Evolutionary conservation across 2,888 invertebrate genomes (phyloP), one percentile per base, ranked within the genome.

Genomic region (Physocephala rufipes): DNA sequence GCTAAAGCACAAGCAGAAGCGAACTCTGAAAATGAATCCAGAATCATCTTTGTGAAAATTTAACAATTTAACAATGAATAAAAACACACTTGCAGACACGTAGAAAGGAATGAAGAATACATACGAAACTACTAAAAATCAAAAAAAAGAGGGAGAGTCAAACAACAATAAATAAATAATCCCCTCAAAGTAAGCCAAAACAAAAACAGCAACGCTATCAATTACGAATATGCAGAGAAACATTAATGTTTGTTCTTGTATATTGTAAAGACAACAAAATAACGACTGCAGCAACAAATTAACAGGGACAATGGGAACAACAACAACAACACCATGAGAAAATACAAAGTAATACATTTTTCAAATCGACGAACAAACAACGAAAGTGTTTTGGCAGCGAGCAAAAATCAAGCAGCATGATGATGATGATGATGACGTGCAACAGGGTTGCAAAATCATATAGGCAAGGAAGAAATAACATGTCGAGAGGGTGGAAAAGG

Each of bases 41-140:
- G 75, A 81, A 77, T 81, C 77, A 81, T 79, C 82, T 77, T 74
- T 78, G 75, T 78, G 76, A 81, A 81, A 80, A 78, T 77, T 73
- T 58, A 30, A 59, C 30, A 74, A 77, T 74, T 68, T 72, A 74
- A 66, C 70, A 58, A 58, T 55, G 58, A 70, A 58, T 28, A 21
- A n/a, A 67, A 63, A 49, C 72, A 49, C 43, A 65, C 58, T 36
- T 45, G 16, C 30, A 15, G 19, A 55, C 61, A 68, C 21, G 2
- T 28, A 19, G 1, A 36, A 19, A 12, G 2, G 28, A 26, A 15
- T 49, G 5, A 3, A 9, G 24, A 24, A 63, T 47, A 2, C 24
- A 26, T 7, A 28, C 9, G 26, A 24, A 7, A 26, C 45, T 21
- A 63, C 36, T 7, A 36, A 36, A 36, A 4, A 36, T 36, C 4